These are phyloP conservation scores for Alitta virens DNA, from an alignment of 2,888 invertebrate species.

Conservation along the genomic window DNA sequence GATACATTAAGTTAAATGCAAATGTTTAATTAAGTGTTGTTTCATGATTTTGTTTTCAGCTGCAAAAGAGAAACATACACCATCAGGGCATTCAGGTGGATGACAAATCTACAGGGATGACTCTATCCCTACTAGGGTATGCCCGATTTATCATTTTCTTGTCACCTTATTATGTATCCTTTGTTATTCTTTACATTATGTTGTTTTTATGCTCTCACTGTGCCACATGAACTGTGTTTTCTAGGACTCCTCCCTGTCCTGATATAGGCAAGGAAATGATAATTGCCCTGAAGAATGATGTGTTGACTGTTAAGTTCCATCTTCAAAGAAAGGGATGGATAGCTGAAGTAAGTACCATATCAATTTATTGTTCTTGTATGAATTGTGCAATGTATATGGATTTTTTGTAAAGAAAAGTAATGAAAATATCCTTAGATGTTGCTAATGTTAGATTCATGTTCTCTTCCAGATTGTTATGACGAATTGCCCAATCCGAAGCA, in stretches of 20 bases:
- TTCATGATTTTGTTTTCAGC: conserved; percentile 55
- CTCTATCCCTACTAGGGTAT: conserved; percentile 52
- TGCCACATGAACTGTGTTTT: background rate
- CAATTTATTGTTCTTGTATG: too few relatives aligned
- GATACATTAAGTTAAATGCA: too few relatives aligned
- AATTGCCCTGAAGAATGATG: conserved; percentile 13
- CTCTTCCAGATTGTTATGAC: conserved; percentile 38
- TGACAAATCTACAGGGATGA: conserved; percentile 69
- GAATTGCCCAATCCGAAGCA: conserved; percentile 49
- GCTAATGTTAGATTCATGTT: background rate
- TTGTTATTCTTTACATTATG: too few relatives aligned
- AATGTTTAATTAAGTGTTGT: too few relatives aligned
- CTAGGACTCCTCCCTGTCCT: conserved; percentile 15
- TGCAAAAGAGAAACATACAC: conserved; percentile 77
- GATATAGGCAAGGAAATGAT: conserved; percentile 8
- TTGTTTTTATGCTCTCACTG: too few relatives aligned
- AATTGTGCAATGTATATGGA: background rate
- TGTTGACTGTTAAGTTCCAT: conserved; percentile 73
- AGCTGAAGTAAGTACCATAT: conserved; percentile 78
- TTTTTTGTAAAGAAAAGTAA: background rate
- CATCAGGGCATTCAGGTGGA: conserved; percentile 92
- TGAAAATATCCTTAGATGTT: background rate
- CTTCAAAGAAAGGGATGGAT: conserved; percentile 69
- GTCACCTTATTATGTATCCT: too few relatives aligned
- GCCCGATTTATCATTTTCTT: too few relatives aligned